phyloP scores from a whole-genome alignment of 2,113 vertebrate genomes.

The Cisticola juncidis region DNA sequence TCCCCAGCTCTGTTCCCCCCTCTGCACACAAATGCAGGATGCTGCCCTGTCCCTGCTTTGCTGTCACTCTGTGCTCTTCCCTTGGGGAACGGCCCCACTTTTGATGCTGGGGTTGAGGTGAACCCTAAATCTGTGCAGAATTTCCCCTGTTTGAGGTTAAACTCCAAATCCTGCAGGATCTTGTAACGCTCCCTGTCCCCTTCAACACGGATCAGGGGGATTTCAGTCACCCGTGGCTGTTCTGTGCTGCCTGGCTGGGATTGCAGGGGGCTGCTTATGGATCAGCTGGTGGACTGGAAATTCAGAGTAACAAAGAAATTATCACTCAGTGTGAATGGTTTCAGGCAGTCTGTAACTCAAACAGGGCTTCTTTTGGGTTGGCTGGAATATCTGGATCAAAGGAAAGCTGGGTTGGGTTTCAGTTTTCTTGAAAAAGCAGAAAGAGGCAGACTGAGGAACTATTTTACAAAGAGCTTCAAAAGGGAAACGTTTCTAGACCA shows the following conservation, averaged over 20 bases:
- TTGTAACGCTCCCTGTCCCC: accelerated
- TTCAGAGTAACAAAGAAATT: background rate
- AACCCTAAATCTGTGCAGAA: background rate
- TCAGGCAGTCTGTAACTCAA: background rate
- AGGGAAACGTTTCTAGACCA: background rate
- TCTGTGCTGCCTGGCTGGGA: background rate
- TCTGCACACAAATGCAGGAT: background rate
- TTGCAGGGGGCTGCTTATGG: background rate
- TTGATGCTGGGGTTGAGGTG: background rate
- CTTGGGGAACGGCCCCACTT: accelerated
- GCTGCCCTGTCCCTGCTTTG: background rate
- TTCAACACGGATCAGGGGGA: accelerated
- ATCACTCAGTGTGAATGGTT: background rate
- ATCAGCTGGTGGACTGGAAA: background rate
- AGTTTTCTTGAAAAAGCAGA: background rate
- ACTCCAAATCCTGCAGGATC: background rate
- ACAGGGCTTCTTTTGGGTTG: background rate
- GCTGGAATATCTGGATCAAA: background rate
- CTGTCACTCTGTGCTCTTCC: background rate
- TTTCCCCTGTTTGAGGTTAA: background rate
- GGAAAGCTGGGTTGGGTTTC: background rate
- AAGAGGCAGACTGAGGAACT: background rate
- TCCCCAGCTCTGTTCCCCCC: background rate
- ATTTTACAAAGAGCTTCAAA: background rate
- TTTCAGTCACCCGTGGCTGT: background rate